Percentiles rank a stretch among this genome's conserved stretches.
phyloP scores from a whole-genome alignment of 1,140 invertebrate species.

The Coenobita brevimanus region DNA sequence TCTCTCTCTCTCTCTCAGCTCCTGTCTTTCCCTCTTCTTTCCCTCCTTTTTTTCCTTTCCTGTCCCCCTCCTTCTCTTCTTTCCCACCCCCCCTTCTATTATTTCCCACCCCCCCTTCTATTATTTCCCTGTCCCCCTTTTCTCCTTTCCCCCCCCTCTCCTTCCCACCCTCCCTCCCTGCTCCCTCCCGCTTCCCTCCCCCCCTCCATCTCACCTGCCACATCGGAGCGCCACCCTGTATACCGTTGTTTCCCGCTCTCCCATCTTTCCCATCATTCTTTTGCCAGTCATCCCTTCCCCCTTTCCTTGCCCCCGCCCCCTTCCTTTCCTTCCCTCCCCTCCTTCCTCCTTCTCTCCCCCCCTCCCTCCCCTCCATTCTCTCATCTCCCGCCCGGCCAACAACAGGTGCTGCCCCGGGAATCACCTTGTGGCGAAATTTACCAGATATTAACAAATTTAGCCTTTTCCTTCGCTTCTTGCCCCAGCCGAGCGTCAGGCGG shows the following conservation, averaged over 20 bases:
- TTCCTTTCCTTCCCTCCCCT: not conserved
- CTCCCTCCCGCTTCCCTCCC: not conserved
- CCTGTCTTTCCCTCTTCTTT: not conserved
- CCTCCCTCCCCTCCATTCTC: not conserved
- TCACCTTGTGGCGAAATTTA: constrained; percentile 20
- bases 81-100: too few relatives aligned
- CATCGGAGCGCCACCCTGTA: not conserved
- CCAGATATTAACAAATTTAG: constrained; percentile 8
- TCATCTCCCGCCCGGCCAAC: constrained; percentile 13
- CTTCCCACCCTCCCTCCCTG: not conserved
- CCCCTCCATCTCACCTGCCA: constrained; percentile 5
- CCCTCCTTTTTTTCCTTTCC: not conserved
- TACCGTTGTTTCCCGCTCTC: constrained; percentile 15
- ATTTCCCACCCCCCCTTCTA: not conserved
- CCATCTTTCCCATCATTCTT: constrained; percentile 21
- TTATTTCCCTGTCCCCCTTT: not conserved
- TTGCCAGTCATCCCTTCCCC: constrained; percentile 1
- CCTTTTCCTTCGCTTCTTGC: not conserved
- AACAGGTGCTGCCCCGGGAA: constrained; percentile 48
- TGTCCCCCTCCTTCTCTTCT: constrained; percentile 17
- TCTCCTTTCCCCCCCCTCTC: not conserved
- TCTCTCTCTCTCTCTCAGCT: not conserved
- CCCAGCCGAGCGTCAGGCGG: not conserved
- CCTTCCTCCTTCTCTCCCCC: not conserved
- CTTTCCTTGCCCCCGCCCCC: not conserved